phyloP scores from a whole-genome alignment of 2,888 invertebrate species.

The Steromphala cineraria region DNA sequence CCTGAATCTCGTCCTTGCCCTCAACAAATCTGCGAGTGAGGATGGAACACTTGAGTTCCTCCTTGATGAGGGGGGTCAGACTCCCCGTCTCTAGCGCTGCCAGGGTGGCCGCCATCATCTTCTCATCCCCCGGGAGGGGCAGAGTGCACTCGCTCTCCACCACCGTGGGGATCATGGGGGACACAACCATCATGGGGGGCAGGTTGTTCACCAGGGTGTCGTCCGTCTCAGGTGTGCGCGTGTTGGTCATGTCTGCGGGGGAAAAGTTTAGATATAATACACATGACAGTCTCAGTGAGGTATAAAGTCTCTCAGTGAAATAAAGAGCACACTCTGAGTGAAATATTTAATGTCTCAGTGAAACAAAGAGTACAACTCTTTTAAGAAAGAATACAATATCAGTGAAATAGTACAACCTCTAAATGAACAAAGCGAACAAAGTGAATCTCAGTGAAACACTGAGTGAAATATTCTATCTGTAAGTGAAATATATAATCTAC shows the following conservation, averaged over 20 bases:
- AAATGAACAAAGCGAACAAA: no score
- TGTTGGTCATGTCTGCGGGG: not conserved
- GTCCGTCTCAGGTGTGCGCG: not conserved
- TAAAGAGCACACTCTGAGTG: no score
- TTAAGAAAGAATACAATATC: no score
- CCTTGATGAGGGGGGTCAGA: constrained; percentile 51
- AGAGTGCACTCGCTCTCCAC: not conserved
- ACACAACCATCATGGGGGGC: not conserved
- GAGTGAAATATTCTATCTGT: no score
- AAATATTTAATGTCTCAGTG: no score
- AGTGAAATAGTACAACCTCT: no score
- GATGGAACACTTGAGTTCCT: constrained; percentile 57
- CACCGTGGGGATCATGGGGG: not conserved
- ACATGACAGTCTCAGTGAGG: no score
- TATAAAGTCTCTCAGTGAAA: no score
- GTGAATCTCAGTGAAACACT: no score
- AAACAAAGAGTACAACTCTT: no score
- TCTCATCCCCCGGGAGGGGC: constrained; percentile 23
- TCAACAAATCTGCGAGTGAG: constrained; percentile 49
- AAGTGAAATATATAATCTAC: no score
- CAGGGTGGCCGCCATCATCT: constrained; percentile 34
- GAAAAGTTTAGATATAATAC: no score
- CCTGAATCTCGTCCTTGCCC: constrained; percentile 56
- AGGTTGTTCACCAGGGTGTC: not conserved
- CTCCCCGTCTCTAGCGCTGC: constrained; percentile 36